Base-by-base conservation (phyloP, 2,888 invertebrate species). In the Volucella inanis region DNA sequence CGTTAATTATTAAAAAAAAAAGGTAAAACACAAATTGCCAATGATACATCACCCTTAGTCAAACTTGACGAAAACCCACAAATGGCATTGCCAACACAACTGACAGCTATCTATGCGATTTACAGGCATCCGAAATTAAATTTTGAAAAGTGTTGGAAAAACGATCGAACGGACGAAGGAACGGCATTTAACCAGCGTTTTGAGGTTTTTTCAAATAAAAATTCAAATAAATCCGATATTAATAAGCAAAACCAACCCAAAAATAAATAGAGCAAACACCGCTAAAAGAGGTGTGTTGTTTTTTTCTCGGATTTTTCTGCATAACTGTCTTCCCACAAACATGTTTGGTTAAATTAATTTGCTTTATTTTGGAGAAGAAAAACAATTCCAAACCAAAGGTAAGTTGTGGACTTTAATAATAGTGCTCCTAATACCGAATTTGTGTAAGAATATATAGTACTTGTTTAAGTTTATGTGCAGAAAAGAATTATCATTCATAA, bases 91-190 rank as follows among this genome's bases (percentile, higher is more conserved):
- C 84, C 84, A 84, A 55, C 75, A 45, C 54, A 71, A 59, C 8
- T 84, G 84, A 75, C 84, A 84, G 75, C 59, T 54, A 11, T 39
- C 22, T 14, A 41, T 57, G 59, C 31, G 22, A 49, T 39, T 65
- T 61, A 38, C 62, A 18, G 72, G 47, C 49, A 57, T 79, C 75
- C 65, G 79, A 84, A 84, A 75, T 71, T 75, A 52, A 79, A 83
- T 70, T 79, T 84, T 84, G 22, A 75, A 84, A 84, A 84, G 47
- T 65, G 31, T 31, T 31, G 54, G 79, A 79, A 79, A 79, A 84
- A 84, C 84, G 84, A 84, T 79, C 79, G 79, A 84, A 84, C 83
- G 74, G 68, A 84, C 74, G 79, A 84, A 71, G 43, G 83, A 84
- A 84, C 84, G 84, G 84, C 84, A 84, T 79, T 84, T 79, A 54